Evolutionary conservation across 2,113 vertebrate species (phyloP).

Genomic region (Leptodactylus fuscus): DNA sequence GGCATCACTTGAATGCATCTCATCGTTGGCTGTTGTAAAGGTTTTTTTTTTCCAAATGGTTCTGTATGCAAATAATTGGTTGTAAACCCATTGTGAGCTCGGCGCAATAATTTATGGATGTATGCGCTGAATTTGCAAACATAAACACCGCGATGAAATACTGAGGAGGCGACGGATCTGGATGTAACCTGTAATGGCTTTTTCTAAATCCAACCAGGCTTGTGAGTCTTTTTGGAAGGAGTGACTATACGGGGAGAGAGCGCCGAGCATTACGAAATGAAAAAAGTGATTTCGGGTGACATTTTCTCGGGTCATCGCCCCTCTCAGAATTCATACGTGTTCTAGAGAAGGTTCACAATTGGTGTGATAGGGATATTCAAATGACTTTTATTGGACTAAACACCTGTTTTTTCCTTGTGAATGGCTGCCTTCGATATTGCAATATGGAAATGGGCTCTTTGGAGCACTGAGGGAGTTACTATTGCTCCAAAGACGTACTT

Average conservation of each 20-base stretch:
- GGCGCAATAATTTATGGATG: slow-evolving; percentile 51
- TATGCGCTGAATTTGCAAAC: background rate
- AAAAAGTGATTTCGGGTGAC: background rate
- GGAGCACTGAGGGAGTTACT: no score
- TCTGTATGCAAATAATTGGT: slow-evolving; percentile 59
- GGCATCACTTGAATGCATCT: slow-evolving; percentile 43
- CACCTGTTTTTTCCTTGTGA: no score
- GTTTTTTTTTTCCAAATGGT: slow-evolving; percentile 43
- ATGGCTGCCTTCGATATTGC: no score
- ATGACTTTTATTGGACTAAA: no score
- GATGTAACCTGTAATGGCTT: background rate
- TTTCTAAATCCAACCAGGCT: background rate
- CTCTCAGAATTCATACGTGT: background rate
- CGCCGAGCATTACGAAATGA: background rate
- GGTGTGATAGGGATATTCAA: no score
- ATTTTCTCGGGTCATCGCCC: background rate
- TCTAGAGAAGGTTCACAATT: background rate
- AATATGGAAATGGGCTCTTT: no score
- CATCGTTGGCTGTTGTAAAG: slow-evolving; percentile 45
- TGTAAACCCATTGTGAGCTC: slow-evolving; percentile 45
- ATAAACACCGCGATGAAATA: slow-evolving; percentile 20
- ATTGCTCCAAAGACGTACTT: no score
- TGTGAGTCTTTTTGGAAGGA: background rate
- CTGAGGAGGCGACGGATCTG: background rate
- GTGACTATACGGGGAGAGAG: background rate